Evolutionary conservation across 1,140 invertebrate species (phyloP).

Genomic region (Drosophila burlai): DNA sequence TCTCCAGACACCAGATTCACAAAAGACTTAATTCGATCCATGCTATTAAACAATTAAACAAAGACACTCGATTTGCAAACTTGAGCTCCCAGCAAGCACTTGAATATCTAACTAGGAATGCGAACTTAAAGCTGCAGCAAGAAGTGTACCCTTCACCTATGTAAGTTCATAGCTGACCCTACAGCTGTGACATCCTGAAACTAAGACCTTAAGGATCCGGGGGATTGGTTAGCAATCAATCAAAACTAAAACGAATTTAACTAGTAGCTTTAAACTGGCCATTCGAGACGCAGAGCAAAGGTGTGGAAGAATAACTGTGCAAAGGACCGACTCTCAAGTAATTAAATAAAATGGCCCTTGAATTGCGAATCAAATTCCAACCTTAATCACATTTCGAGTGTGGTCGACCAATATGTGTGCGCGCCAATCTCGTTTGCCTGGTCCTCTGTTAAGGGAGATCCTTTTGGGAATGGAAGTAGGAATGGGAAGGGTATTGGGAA

Average conservation of each 20-base stretch:
- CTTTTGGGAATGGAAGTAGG: background rate
- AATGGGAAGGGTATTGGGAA: background rate
- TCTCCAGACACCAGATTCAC: background rate
- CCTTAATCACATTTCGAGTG: conserved; percentile 34
- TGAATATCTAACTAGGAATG: background rate
- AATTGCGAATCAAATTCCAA: conserved; percentile 15
- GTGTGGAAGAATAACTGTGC: background rate
- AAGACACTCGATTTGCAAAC: conserved; percentile 1
- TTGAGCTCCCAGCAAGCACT: background rate
- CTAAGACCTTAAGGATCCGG: background rate
- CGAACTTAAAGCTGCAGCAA: background rate
- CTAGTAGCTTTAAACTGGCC: background rate
- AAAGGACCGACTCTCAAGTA: conserved; percentile 1
- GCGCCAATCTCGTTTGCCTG: conserved; percentile 22
- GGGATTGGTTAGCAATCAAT: background rate
- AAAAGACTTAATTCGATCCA: background rate
- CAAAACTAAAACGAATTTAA: background rate
- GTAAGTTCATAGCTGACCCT: background rate
- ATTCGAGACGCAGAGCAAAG: background rate
- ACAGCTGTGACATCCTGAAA: background rate
- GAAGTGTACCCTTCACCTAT: too few relatives aligned
- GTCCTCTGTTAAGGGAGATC: background rate
- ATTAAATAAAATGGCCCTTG: conserved; percentile 17
- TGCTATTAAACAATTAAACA: background rate
- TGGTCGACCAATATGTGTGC: conserved; percentile 28